phyloP scores from a whole-genome alignment of 2,113 vertebrate species.

The Mesembrinibis cayennensis region DNA sequence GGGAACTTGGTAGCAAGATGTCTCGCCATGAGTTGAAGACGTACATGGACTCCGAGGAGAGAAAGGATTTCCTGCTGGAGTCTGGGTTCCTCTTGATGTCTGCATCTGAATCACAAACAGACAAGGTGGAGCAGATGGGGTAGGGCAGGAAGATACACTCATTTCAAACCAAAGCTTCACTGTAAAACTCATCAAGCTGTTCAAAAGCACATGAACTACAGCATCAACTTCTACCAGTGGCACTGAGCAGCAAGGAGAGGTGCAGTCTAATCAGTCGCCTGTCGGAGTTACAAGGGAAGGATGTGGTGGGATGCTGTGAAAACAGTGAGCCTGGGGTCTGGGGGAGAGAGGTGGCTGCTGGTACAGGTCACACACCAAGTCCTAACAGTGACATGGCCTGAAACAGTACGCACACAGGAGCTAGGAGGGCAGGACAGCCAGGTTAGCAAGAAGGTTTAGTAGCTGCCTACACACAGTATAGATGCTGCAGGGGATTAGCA shows the following conservation, averaged over 20 bases:
- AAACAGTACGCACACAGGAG: background rate
- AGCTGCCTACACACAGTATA: background rate
- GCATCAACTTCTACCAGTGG: background rate
- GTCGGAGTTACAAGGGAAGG: background rate
- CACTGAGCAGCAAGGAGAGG: background rate
- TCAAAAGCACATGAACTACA: background rate
- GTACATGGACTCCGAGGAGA: constrained; percentile 86
- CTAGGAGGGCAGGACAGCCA: background rate
- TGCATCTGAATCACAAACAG: constrained; percentile 81
- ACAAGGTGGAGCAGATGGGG: background rate
- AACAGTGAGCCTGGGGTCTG: background rate
- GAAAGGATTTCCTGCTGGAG: constrained; percentile 78
- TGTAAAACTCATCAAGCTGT: background rate
- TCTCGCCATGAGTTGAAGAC: background rate
- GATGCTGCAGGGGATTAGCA: background rate
- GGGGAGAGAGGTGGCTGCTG: background rate
- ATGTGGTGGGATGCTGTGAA: background rate
- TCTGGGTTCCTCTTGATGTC: constrained; percentile 83
- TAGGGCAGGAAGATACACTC: background rate
- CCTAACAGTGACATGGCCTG: background rate
- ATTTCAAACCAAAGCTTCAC: constrained; percentile 1
- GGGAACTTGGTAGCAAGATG: background rate
- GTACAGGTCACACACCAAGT: background rate
- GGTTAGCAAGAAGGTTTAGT: constrained; percentile 32
- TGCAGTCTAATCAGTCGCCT: background rate